Base-by-base conservation (phyloP, 1,140 invertebrate genomes). In the Atta cephalotes region DNA sequence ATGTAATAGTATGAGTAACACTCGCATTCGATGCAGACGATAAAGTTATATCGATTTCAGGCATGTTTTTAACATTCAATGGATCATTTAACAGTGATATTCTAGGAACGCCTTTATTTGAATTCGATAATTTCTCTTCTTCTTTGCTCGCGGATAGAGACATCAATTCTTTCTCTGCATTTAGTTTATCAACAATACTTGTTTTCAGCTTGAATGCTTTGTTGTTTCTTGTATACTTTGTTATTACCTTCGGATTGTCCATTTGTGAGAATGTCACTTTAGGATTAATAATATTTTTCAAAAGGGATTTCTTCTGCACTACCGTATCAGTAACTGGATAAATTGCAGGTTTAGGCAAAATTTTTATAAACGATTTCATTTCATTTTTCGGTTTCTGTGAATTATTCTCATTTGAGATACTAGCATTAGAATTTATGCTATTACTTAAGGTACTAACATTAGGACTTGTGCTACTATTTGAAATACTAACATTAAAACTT, bases 201-300 rank as follows among this genome's bases (percentile, higher is more conserved):
- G 90, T 91, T 74, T 92, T 93, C 25, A 92, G 92, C 21, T 93
- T 93, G 53, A 91, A 91, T n/a, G 90, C 74, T 51, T 89, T 92
- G 21, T 4, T 28, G 5, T 21, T 82, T 51, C 90, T 85, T 3
- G 12, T 45, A 2, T 12, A 10, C 25, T 77, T 91, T 1, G 45
- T 72, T 4, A 31, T 16, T 0, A 25, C 39, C 28, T 63, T 85
- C 25, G 60, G 6, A n/a, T 62, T 65, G n/a, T 87, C 65, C 12
- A 39, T 28, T 56, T 81, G 78, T 4, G 72, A 31, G 18, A 51
- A 5, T 5, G 25, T 35, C 1, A 18, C 10, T 70, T 91, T 82
- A 31, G 53, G 77, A 49, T 53, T 65, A 35, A 66, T 72, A 56
- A 66, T 72, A 56, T 28, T n/a, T 60, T 85, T 88, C 10, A 76